These are phyloP conservation scores for Poeciliopsis infans DNA, from an alignment of 2,797 vertebrate species.

Conservation along the genomic window DNA sequence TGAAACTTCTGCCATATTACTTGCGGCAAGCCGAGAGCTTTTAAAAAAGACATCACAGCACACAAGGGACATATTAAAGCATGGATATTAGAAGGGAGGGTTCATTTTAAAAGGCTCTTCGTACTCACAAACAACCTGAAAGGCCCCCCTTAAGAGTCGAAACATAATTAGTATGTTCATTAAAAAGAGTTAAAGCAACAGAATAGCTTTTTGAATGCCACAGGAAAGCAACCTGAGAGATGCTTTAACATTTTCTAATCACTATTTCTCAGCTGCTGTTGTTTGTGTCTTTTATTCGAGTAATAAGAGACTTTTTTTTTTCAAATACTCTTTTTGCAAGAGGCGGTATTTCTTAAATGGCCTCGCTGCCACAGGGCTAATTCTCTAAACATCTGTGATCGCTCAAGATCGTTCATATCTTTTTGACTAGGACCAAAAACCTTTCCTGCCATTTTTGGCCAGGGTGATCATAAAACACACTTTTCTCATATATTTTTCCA, in stretches of 20 bases:
- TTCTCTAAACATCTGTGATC: conserved; percentile 21
- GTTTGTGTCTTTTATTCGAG: conserved; percentile 40
- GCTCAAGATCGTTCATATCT: background rate
- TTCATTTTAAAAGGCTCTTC: conserved; percentile 67
- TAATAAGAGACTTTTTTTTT: conserved; percentile 54
- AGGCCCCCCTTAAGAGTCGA: conserved; percentile 63
- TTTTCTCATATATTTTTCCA: no score
- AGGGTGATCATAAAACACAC: no score
- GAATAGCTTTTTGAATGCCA: conserved; percentile 44
- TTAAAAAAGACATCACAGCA: conserved; percentile 47
- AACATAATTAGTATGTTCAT: conserved; percentile 71
- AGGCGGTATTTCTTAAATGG: conserved; percentile 36
- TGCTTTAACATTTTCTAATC: conserved; percentile 48
- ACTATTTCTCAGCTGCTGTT: conserved; percentile 36
- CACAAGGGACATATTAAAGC: conserved; percentile 53
- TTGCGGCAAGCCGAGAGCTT: conserved; percentile 36
- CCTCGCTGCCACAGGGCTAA: background rate
- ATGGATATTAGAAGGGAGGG: conserved; percentile 40
- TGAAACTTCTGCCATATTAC: conserved; percentile 41
- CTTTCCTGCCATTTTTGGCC: no score
- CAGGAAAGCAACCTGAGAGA: conserved; percentile 48
- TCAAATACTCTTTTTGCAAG: conserved; percentile 27
- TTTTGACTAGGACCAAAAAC: background rate
- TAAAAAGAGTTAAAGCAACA: conserved; percentile 57
- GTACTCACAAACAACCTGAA: conserved; percentile 65